Base-by-base conservation (phyloP, 2,797 vertebrate genomes). In the Melanotaenia nigrans region DNA sequence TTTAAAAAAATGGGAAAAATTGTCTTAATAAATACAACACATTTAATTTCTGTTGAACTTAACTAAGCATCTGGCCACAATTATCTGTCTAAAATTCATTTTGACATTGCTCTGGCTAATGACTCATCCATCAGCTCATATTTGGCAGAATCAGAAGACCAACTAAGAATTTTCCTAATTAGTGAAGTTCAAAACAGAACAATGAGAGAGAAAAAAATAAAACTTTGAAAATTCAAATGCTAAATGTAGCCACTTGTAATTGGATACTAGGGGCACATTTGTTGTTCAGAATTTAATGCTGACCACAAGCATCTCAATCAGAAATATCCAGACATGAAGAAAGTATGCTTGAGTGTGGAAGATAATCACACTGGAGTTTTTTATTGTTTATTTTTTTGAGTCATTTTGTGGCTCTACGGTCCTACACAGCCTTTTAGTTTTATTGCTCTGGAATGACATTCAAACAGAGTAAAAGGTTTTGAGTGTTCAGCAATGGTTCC, bases 241-340 rank as follows among this genome's bases (percentile, higher is more conserved):
- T 79, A 67, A 71, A 84, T 70, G 53, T 68, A 65, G 61, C 47
- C 3, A 12, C 11, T 53, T 24, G 16, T 67, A 33, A 78, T 57
- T 28, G 40, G 78, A 75, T 55, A 49, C 53, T 30, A n/a, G 24
- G 57, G 42, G 53, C 54, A 68, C 20, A 68, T 62, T 61, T 42
- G 13, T 11, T 22, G 22, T 68, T 66, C 24, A 66, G 71, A 84
- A 68, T 77, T 62, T 70, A 79, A 78, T 73, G 78, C 81, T 82
- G 67, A 83, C 82, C 77, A 84, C 73, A 84, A 63, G 59, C 79
- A 78, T 90, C 87, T 85, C 36, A 49, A 72, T 70, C 14, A 69
- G 61, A 82, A 65, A 68, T 61, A 54, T 71, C 36, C 24, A 61
- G 73, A 74, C 71, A 73, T 53, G 45, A 42, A 45, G 32, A 76